These are phyloP conservation scores for Amphiprion clarkii DNA, from an alignment of 2,797 vertebrate species.

Conservation along the genomic window DNA sequence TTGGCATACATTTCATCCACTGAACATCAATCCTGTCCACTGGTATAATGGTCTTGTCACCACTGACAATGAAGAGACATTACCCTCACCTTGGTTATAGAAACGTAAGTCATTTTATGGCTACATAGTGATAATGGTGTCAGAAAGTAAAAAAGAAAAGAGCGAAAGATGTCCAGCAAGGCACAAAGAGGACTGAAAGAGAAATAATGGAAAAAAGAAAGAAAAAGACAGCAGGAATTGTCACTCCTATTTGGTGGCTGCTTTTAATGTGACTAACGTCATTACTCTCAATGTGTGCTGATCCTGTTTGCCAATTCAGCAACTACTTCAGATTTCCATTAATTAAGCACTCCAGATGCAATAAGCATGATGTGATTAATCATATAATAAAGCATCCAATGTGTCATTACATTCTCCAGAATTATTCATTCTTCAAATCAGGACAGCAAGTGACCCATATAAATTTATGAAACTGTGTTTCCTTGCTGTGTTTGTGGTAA, in stretches of 20 bases:
- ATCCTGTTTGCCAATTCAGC: slow-evolving; percentile 28
- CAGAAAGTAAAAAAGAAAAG: slow-evolving; percentile 30
- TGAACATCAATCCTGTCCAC: slow-evolving; percentile 64
- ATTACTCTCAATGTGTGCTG: background rate
- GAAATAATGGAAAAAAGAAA: background rate
- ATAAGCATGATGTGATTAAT: slow-evolving; percentile 52
- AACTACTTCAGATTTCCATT: slow-evolving; percentile 40
- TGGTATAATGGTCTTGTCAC: slow-evolving; percentile 67
- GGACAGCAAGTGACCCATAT: slow-evolving; percentile 44
- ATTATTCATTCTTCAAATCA: slow-evolving; percentile 45
- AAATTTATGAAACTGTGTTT: slow-evolving; percentile 57
- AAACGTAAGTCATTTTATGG: slow-evolving; percentile 58
- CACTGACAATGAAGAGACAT: slow-evolving; percentile 62
- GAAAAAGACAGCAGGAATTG: background rate
- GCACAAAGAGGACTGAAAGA: background rate
- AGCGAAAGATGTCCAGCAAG: slow-evolving; percentile 11
- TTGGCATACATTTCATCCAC: slow-evolving; percentile 55
- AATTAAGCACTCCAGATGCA: slow-evolving; percentile 45
- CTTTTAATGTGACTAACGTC: background rate
- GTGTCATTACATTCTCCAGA: slow-evolving; percentile 35
- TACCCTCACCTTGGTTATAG: slow-evolving; percentile 64
- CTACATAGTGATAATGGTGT: slow-evolving; percentile 54
- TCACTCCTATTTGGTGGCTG: background rate
- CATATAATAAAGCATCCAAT: slow-evolving; percentile 33
- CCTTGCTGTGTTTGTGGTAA: slow-evolving; percentile 57